Base-by-base conservation (phyloP, 2,113 vertebrate species). In the Bos taurus region DNA sequence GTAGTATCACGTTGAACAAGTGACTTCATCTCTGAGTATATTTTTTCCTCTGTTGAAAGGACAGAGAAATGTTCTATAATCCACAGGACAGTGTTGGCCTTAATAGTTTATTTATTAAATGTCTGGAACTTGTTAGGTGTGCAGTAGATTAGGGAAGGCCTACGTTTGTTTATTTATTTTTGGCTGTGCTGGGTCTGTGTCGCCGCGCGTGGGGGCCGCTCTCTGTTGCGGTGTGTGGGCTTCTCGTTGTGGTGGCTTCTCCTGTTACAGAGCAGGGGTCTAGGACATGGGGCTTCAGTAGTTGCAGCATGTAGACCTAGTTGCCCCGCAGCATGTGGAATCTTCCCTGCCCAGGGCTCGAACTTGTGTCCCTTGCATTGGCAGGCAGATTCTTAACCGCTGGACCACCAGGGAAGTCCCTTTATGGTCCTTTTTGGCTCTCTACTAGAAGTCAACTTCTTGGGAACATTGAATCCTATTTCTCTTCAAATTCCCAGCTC, bases 21-120 rank as follows among this genome's bases (percentile, higher is more conserved):
- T 90, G n/a, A 50, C 52, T 97, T 87, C 11, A 83, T 77, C 62
- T 90, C 48, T 64, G 4, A 26, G n/a, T 88, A 50, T 71, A 2
- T 92, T 77, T 92, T n/a, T 50, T 83, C 50, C 23, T 71, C 48
- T 95, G 25, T 84, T 90, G 71, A 95, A n/a, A 88, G n/a, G 57
- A 67, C 52, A 81, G 52, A 96, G 40, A 84, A 83, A 25, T 33
- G 26, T 86, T 11, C 40, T 88, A 0, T 97, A 88, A 62, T 17
- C 91, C n/a, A 62, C 5, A 91, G 57, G 40, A 64, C 59, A 71
- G 0, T 84, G 7, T 62, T 54, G 21, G 12, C 57, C 36, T 91
- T 91, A 88, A 59, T 95, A 88, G 57, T 15, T 16, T 91, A 60
- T 94, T 93, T 67, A 40, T 93, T 62, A 93, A 86, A 50, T 91